Evolutionary conservation across 2,888 invertebrate genomes (phyloP).

Genomic region (Tetrapedia diversipes): DNA sequence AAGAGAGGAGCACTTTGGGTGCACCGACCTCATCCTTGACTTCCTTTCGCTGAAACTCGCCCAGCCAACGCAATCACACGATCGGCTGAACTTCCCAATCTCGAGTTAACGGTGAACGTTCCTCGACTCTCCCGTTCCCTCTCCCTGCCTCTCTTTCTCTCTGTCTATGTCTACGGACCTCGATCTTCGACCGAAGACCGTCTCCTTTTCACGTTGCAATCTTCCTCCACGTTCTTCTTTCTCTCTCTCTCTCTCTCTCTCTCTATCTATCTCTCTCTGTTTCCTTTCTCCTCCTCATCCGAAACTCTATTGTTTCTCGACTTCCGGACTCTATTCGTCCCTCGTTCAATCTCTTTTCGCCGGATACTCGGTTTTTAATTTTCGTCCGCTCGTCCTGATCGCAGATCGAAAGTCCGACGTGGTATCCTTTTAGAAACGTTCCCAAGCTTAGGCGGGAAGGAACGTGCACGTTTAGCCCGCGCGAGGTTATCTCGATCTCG

Average conservation of each 20-base stretch:
- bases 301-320: constrained; percentile 25
- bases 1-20: not conserved
- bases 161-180: constrained; percentile 49
- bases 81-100: constrained; percentile 78
- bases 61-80: constrained; percentile 76
- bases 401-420: not conserved
- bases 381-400: constrained; percentile 7
- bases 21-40: constrained; percentile 51
- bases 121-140: constrained; percentile 61
- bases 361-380: constrained; percentile 30
- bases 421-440: constrained; percentile 18
- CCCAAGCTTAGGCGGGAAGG: not conserved
- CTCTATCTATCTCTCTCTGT: too few relatives aligned
- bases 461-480: constrained; percentile 31
- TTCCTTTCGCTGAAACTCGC: constrained; percentile 59
- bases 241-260: not conserved
- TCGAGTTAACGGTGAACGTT: constrained; percentile 75
- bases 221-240: constrained; percentile 11
- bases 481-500: constrained; percentile 71
- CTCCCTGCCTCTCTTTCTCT: too few relatives aligned
- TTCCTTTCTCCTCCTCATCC: constrained; percentile 12
- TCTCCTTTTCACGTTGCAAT: constrained; percentile 15
- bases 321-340: constrained; percentile 19
- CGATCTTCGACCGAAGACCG: not conserved
- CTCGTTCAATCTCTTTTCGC: constrained; percentile 21